Conservation (phyloP, 2,888 invertebrate genomes). For the Lochmaea capreae region DNA sequence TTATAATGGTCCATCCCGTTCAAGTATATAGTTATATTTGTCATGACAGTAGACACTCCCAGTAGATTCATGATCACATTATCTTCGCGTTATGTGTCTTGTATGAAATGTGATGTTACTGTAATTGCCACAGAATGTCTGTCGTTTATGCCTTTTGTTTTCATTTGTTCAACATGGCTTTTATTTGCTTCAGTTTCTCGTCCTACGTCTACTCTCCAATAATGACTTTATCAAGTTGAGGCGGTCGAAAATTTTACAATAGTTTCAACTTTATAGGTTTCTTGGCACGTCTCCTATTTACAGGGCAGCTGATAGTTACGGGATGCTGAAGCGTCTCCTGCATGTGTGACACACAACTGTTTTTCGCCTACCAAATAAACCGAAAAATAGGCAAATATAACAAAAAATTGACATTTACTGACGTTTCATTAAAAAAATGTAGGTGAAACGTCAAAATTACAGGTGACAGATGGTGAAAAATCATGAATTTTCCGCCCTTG, state of each 20-base stretch:
- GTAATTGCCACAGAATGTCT: slow-evolving; percentile 45
- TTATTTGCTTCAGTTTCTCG: slow-evolving; percentile 9
- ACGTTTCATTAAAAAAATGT: too few species aligned
- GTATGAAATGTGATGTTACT: slow-evolving; percentile 46
- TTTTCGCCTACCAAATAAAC: too few species aligned
- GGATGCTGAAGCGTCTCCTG: too few species aligned
- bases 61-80: slow-evolving; percentile 46
- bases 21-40: slow-evolving; percentile 34
- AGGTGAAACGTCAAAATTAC: too few species aligned
- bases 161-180: slow-evolving; percentile 34
- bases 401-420: too few species aligned
- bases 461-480: too few species aligned
- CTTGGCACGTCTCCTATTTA: not conserved
- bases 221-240: slow-evolving; percentile 27
- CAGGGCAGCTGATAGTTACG: too few species aligned
- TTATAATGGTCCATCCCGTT: not conserved
- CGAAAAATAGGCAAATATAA: too few species aligned
- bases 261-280: not conserved
- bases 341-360: too few species aligned
- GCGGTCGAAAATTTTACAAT: not conserved
- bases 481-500: too few species aligned
- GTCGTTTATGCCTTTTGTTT: slow-evolving; percentile 43
- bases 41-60: slow-evolving; percentile 43
- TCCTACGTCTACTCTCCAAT: slow-evolving; percentile 10
- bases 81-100: slow-evolving; percentile 43